Conservation (phyloP, 2,113 vertebrate species). For the Pomatostomus ruficeps region DNA sequence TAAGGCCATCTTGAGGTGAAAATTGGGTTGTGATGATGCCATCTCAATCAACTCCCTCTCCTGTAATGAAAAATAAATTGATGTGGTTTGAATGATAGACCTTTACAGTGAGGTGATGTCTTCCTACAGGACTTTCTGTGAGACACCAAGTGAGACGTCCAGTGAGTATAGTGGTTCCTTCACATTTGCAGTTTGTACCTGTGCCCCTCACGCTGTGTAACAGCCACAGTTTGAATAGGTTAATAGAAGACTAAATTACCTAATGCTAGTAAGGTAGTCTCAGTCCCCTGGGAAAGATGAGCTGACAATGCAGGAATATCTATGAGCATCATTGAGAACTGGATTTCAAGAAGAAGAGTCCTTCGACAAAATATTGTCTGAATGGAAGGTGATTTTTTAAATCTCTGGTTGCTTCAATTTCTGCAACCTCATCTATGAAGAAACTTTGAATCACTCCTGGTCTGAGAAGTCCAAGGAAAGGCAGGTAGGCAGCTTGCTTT, state of each 20-base stretch:
- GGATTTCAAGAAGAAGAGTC: neutral
- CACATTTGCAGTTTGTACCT: neutral
- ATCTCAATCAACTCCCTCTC: neutral
- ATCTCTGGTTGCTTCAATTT: neutral
- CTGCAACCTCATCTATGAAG: neutral
- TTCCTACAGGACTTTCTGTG: neutral
- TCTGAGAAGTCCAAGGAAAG: neutral
- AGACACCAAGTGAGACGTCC: neutral
- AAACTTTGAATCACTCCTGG: neutral
- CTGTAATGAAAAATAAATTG: neutral
- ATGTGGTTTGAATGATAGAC: rapidly evolving
- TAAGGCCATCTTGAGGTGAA: neutral
- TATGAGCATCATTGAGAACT: neutral
- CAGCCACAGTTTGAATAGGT: neutral
- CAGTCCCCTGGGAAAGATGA: neutral
- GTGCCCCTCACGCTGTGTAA: neutral
- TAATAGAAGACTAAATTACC: neutral
- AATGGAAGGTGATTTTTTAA: neutral
- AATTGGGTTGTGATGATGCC: neutral
- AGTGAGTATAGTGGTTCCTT: neutral
- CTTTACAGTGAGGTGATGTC: neutral
- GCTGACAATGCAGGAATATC: neutral
- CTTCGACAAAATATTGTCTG: neutral
- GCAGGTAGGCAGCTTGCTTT: neutral
- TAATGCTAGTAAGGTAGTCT: neutral